A percentile compares a stretch with the other conserved stretches of the same genome.
These are phyloP conservation scores for Nerophis lumbriciformis DNA, from an alignment of 2,113 vertebrate genomes.

Conservation along the genomic window DNA sequence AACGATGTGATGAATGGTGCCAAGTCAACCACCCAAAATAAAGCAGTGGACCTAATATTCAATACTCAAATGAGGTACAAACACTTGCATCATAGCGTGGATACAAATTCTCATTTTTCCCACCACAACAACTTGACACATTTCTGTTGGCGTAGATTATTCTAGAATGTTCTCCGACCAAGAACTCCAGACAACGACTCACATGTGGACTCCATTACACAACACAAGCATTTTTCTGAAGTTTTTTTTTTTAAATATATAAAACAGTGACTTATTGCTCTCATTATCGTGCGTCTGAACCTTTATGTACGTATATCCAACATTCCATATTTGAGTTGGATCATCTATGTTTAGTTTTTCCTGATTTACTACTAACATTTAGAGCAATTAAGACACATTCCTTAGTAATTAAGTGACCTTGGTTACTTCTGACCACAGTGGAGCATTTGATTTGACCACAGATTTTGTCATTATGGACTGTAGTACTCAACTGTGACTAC, in stretches of 20 bases:
- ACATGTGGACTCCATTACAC: conserved; percentile 1
- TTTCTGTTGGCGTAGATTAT: neutral
- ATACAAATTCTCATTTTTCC: neutral
- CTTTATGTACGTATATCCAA: too few relatives aligned
- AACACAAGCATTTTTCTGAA: neutral
- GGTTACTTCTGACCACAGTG: too few relatives aligned
- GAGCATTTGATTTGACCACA: too few relatives aligned
- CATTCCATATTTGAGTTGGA: too few relatives aligned
- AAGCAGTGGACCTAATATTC: neutral
- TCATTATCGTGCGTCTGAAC: too few relatives aligned
- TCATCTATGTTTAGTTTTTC: too few relatives aligned
- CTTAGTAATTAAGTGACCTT: too few relatives aligned
- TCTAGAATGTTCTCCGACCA: neutral
- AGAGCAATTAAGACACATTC: too few relatives aligned
- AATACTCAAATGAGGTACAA: neutral
- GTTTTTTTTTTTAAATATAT: neutral
- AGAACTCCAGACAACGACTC: neutral
- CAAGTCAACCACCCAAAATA: neutral
- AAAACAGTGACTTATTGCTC: too few relatives aligned
- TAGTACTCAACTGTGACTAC: too few relatives aligned
- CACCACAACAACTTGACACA: neutral
- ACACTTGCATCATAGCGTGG: neutral
- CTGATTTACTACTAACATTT: too few relatives aligned
- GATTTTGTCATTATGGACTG: too few relatives aligned
- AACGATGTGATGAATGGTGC: neutral